phyloP scores from a whole-genome alignment of 2,113 vertebrate genomes.

The Rhinolophus sinicus region DNA sequence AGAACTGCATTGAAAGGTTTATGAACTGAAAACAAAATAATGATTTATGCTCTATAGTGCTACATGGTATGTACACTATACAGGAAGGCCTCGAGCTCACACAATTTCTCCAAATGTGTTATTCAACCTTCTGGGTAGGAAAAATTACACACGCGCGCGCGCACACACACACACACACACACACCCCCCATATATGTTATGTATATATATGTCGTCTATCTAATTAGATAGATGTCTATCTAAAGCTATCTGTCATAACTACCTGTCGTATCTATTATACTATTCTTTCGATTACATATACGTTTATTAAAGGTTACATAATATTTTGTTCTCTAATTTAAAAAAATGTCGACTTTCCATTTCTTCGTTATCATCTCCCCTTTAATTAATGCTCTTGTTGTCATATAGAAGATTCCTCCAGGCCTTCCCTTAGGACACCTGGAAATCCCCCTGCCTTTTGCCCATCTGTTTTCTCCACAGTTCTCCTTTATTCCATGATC shows the following conservation, averaged over 20 bases:
- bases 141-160: background rate
- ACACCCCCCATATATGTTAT: background rate
- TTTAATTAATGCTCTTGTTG: conserved; percentile 43
- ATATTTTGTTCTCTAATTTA: conserved; percentile 1
- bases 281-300: background rate
- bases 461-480: conserved; percentile 57
- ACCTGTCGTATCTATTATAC: background rate
- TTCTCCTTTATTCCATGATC: background rate
- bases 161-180: background rate
- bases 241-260: background rate
- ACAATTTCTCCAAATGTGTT: background rate
- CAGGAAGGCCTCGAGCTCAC: background rate
- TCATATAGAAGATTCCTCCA: background rate
- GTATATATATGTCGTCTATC: background rate
- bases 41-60: background rate
- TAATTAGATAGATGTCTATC: background rate
- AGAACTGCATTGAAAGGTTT: background rate
- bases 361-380: conserved; percentile 37
- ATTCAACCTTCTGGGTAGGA: background rate
- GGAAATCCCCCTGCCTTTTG: conserved; percentile 51
- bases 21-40: conserved; percentile 11
- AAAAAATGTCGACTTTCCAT: background rate
- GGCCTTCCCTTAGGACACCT: conserved; percentile 20
- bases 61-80: background rate
- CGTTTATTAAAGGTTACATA: background rate